A percentile compares a stretch with the other conserved stretches of the same genome.
Conservation (phyloP, 2,888 invertebrate genomes). For the Xylophagus ater region DNA sequence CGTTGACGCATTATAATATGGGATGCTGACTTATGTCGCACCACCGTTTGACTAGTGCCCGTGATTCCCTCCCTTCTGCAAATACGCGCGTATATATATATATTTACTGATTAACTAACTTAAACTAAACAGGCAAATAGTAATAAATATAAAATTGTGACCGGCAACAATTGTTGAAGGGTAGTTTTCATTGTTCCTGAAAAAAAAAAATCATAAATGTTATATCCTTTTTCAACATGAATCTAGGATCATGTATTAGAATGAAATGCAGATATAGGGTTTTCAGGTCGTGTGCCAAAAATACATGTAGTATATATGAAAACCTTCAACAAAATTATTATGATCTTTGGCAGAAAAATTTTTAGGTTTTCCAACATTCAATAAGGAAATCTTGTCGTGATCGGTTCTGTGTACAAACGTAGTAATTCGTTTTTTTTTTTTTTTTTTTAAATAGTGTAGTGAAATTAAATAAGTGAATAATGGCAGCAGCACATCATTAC, state of each 20-base stretch:
- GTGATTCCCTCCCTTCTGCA: too few species aligned
- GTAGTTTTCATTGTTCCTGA: conserved; percentile 13
- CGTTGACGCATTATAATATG: too few species aligned
- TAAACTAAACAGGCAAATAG: background rate
- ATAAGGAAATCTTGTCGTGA: conserved; percentile 26
- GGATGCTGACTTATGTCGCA: too few species aligned
- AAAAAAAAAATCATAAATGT: too few species aligned
- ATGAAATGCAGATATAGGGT: background rate
- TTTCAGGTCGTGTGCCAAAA: conserved; percentile 17
- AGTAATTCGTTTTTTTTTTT: conserved; percentile 4
- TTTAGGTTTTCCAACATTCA: conserved; percentile 24
- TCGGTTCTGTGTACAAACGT: conserved; percentile 22
- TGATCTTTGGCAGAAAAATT: background rate
- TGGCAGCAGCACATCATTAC: conserved; percentile 33
- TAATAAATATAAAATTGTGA: conserved; percentile 13
- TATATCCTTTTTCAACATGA: too few species aligned
- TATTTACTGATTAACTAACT: background rate
- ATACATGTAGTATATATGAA: background rate
- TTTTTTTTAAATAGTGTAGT: too few species aligned
- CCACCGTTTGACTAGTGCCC: too few species aligned
- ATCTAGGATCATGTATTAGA: too few species aligned
- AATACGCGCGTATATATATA: conserved; percentile 8
- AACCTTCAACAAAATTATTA: background rate
- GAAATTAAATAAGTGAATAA: conserved; percentile 17
- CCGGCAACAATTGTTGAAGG: conserved; percentile 11